Conservation (phyloP, 2,888 invertebrate genomes). For the Patella caerulea region DNA sequence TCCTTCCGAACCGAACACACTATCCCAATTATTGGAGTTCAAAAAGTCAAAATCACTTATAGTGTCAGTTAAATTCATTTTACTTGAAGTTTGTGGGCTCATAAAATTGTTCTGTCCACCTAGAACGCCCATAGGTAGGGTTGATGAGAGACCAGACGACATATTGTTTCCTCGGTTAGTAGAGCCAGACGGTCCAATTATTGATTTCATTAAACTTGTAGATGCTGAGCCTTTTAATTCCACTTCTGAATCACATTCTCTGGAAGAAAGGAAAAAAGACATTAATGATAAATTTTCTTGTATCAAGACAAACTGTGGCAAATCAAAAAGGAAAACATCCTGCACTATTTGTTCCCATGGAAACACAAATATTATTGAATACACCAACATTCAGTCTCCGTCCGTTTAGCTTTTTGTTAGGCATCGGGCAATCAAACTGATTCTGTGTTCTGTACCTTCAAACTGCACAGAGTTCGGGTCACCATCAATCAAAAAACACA, state of each 20-base stretch:
- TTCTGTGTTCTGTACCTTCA: no score
- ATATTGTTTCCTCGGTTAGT: neutral
- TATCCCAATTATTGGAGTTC: conserved; percentile 21
- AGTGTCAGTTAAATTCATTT: conserved; percentile 13
- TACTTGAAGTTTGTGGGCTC: neutral
- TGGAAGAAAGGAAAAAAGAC: conserved; percentile 38
- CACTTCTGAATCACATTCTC: conserved; percentile 68
- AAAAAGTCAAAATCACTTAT: conserved; percentile 22
- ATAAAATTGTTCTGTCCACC: conserved; percentile 6
- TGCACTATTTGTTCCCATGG: neutral
- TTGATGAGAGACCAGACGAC: neutral
- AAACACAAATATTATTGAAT: neutral
- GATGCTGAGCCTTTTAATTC: conserved; percentile 69
- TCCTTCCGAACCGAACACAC: neutral
- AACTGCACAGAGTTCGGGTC: no score
- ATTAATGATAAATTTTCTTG: neutral
- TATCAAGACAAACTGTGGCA: no score
- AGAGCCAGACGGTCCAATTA: conserved; percentile 54
- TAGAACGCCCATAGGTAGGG: neutral
- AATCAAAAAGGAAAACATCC: neutral
- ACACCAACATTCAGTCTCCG: neutral
- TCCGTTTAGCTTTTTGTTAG: no score
- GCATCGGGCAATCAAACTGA: no score
- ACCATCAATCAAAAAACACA: no score
- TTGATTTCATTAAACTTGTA: conserved; percentile 69